phyloP scores from a whole-genome alignment of 1,140 invertebrate species.

The Thaumatotibia leucotreta region DNA sequence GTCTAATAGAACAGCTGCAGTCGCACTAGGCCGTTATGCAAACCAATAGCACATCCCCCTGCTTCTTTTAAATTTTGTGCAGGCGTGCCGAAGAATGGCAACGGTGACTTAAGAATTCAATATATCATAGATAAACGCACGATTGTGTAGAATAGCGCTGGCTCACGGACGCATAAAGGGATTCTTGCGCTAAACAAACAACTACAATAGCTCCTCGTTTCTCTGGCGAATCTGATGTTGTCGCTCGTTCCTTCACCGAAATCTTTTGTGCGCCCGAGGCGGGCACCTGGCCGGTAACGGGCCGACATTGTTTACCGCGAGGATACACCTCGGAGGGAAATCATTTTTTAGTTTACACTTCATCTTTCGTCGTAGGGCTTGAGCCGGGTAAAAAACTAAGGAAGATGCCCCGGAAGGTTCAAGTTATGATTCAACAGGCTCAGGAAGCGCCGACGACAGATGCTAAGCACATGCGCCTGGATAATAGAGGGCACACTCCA shows the following conservation, averaged over 20 bases:
- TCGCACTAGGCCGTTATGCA: slow-evolving; percentile 24
- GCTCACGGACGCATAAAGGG: slow-evolving; percentile 44
- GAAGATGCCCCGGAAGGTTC: slow-evolving; percentile 65
- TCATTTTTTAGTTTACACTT: slow-evolving; percentile 67
- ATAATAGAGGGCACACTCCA: slow-evolving; percentile 54
- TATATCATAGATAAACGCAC: slow-evolving; percentile 61
- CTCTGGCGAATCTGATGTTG: slow-evolving; percentile 50
- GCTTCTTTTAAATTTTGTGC: slow-evolving; percentile 25
- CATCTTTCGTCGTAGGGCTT: slow-evolving; percentile 67
- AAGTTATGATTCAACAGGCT: slow-evolving; percentile 68
- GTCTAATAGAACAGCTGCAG: slow-evolving; percentile 54
- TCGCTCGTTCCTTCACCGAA: slow-evolving; percentile 57
- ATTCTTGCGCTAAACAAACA: slow-evolving; percentile 62
- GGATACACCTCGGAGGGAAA: slow-evolving; percentile 60
- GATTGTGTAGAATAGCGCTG: slow-evolving; percentile 33
- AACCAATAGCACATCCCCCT: slow-evolving; percentile 23
- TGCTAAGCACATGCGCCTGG: slow-evolving; percentile 51
- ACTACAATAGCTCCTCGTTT: slow-evolving; percentile 38
- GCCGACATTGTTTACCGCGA: slow-evolving; percentile 63
- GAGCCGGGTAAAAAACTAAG: slow-evolving; percentile 60
- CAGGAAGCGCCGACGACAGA: slow-evolving; percentile 68
- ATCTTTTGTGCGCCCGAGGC: slow-evolving; percentile 65
- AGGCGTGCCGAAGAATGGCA: slow-evolving; percentile 35
- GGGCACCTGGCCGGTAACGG: slow-evolving; percentile 64
- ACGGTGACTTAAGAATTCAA: slow-evolving; percentile 44